Base-by-base conservation (phyloP, 2,888 invertebrate genomes). In the Sarcophaga rosellei region DNA sequence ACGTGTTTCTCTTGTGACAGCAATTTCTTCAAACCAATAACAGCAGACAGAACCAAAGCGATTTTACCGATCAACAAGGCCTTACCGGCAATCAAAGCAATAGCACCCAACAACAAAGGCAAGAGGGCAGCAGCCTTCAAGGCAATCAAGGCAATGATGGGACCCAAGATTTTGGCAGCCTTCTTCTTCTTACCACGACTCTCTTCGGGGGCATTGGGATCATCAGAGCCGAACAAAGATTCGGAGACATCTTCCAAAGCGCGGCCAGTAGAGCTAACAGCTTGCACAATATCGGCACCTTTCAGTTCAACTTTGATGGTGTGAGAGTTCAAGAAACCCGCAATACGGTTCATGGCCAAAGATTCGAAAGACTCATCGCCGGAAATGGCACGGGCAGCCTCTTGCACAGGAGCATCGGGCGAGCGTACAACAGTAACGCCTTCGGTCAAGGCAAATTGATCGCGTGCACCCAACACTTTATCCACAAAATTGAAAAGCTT, bases 401-500 rank as follows among this genome's bases (percentile, higher is more conserved):
- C 96, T 82, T 88, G 89, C 53, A 83, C 85, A 1, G 95, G 95
- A 21, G 95, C 95, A 87, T 95, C 96, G 61, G 95, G 94, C 8
- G 96, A 96, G 92, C 96, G 96, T 83, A 97, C 96, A 35, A 97
- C 96, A 70, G 97, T 97, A 74, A 97, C 96, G 79, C 97, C 97
- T 89, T 97, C 97, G 81, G 96, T 95, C 65, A 97, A 93, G 11
- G 96, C 95, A 91, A 97, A 97, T 86, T 95, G 95, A 90, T 97
- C 97, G 92, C 96, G 97, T 89, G 96, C 96, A 72, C 96, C 95
- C 84, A 97, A 94, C 94, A 96, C 96, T 93, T 97, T 97, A 94
- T 97, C 97, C 89, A 97, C 96, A 93, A 96, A 97, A 25, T 96
- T 96, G 94, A 97, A 97, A 91, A 97, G 95, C 92, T 97, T 97